phyloP scores from a whole-genome alignment of 2,113 vertebrate species.

The Cisticola juncidis region DNA sequence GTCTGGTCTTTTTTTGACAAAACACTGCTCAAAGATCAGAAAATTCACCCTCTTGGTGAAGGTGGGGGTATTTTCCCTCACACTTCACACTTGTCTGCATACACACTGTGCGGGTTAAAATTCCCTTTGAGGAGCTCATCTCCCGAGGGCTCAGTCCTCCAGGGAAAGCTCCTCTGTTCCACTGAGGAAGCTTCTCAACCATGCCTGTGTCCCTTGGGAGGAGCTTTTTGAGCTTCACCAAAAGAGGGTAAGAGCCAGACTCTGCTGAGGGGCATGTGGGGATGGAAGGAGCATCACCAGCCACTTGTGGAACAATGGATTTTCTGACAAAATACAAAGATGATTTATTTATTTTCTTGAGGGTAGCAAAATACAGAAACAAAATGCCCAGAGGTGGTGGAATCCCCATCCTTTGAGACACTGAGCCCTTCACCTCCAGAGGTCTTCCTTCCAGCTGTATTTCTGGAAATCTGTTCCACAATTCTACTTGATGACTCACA shows the following conservation, averaged over 20 bases:
- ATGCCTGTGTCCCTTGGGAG: background rate
- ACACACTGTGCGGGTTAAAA: background rate
- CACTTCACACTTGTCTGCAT: background rate
- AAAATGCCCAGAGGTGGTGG: background rate
- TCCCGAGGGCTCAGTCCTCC: background rate
- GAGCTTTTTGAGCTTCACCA: background rate
- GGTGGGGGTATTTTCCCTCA: background rate
- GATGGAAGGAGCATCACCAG: background rate
- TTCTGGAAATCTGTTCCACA: background rate
- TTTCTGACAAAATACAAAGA: background rate
- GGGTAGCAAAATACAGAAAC: background rate
- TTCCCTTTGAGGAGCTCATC: background rate
- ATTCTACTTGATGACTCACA: background rate
- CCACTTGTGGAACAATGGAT: background rate
- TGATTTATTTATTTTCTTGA: background rate
- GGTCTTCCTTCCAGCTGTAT: background rate
- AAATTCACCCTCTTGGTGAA: background rate
- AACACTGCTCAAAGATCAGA: background rate
- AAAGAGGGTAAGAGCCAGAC: background rate
- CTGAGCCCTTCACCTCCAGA: background rate
- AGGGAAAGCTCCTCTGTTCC: background rate
- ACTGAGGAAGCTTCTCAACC: background rate
- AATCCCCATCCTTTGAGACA: fast-evolving
- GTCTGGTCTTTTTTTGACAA: background rate
- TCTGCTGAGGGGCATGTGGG: too few relatives aligned